Evolutionary conservation across 2,113 vertebrate genomes (phyloP), one percentile per base, ranked within the genome.

Genomic region (Phocoena phocoena): DNA sequence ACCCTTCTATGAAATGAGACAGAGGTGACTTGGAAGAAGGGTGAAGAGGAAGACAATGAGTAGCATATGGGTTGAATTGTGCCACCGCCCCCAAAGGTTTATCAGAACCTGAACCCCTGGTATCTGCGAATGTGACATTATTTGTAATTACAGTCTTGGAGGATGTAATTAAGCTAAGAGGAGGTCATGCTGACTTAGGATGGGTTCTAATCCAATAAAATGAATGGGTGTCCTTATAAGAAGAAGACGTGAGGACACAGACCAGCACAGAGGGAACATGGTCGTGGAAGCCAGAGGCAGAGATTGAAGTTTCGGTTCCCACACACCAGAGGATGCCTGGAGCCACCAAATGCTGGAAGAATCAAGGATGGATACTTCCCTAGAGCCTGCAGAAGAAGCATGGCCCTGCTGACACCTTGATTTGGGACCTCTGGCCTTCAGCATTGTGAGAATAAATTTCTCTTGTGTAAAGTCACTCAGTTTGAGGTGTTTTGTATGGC

Each of bases 371-470:
- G 5, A 7, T 2, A 38, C 10, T 15, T 38, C 10, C 36, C 3
- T 6, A 2, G 17, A 18, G 1, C 1, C 33, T 60, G 58, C 4
- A 6, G 21, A 23, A 25, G 23, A 20, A 2, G 10, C 2, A 5
- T 0, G 31, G 44, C 23, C 31, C 41, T 23, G 21, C 0, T 1
- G 18, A 8, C 8, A 18, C 7, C 50, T 41, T 6, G 25, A 7
- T 1, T 25, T 47, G 38, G 55, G 41, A 5, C 74, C 6, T 20
- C 65, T 0, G 15, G 21, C 2, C 65, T 91, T 70, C 18, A 1
- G 44, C 50, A 28, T 15, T 14, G 5, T 18, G 12, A 70, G 33
- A 15, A 68, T 20, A 15, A 17, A 17, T 25, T 41, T 73, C 86
- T 44, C 36, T 3, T 31, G 15, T 28, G 38, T 23, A 15, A 33